Evolutionary conservation across 2,797 vertebrate genomes (phyloP), one percentile per base, ranked within the genome.

Genomic region (Hapalemur alaotrensis): DNA sequence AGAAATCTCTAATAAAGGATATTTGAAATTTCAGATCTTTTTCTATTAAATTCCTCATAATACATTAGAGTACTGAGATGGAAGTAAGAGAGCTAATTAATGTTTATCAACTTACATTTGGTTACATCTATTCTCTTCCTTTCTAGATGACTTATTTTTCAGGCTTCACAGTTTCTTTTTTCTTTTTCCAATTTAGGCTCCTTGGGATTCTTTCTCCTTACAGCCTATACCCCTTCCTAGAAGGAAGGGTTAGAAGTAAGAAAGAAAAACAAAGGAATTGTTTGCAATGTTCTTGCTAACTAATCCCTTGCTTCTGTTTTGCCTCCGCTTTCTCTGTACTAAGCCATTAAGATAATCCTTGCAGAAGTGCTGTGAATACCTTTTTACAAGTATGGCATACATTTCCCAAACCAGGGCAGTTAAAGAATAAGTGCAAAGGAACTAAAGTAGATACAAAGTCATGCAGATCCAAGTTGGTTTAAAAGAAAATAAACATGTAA

Each of bases 401-500:
- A 14, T 46, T 89, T 95, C 91, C 76, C 38, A 43, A 78, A 85
- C 70, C 18, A 61, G 4, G 35, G 12, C 18, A n/a, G 15, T 63
- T 72, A 90, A 89, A 63, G 20, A 12, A 52, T 82, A 72, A 88
- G 81, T 54, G 50, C 2, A 63, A 23, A 7, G 61, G 38, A 93
- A 88, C 5, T 90, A 67, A 89, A 67, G 4, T 4, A 72, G 72
- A 70, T 17, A 69, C n/a, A 87, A 86, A 85, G 8, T 72, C 63
- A 67, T 52, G 2, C 30, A 61, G 70, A 46, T 92, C 4, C 32
- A 69, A 81, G 11, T 63, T 76, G 9, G 30, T 72, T 96, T 80
- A 67, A 91, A 93, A 91, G 70, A 92, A 95, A 89, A 84, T n/a
- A 91, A 79, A 43, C 43, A 32, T 13, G 7, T 28, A 46, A 89